Evolutionary conservation across 2,888 invertebrate genomes (phyloP).

Genomic region (Troides oblongomaculatus): DNA sequence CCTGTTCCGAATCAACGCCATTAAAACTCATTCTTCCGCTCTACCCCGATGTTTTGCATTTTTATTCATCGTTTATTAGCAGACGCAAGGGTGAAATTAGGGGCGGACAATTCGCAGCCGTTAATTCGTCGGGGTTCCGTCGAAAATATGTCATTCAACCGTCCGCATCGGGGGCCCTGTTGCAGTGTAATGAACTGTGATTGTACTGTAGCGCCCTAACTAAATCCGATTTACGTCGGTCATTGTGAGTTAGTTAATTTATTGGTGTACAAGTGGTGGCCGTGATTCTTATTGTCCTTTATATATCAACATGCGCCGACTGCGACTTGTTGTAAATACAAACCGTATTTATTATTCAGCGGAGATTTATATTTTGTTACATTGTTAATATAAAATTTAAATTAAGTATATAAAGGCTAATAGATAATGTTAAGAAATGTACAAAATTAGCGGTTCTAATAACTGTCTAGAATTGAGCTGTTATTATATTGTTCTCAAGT

Average conservation of each 20-base stretch:
- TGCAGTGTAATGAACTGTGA: conserved; percentile 71
- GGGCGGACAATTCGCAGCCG: conserved; percentile 42
- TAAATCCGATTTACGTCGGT: conserved; percentile 62
- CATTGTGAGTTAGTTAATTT: conserved; percentile 57
- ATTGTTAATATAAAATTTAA: neutral
- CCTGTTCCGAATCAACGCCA: conserved; percentile 65
- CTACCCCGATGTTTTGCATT: conserved; percentile 59
- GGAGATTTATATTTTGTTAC: neutral
- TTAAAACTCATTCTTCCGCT: conserved; percentile 69
- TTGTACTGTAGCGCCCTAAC: conserved; percentile 63
- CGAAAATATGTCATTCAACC: conserved; percentile 54
- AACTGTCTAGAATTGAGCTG: too few relatives aligned
- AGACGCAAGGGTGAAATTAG: conserved; percentile 40
- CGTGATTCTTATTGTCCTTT: conserved; percentile 34
- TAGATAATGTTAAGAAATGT: too few relatives aligned
- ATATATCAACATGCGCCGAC: conserved; percentile 28
- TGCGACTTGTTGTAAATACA: conserved; percentile 4
- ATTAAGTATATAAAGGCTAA: too few relatives aligned
- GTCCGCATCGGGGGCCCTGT: conserved; percentile 50
- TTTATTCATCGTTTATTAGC: conserved; percentile 62
- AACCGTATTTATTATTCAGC: conserved; percentile 4
- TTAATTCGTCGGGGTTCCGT: conserved; percentile 47
- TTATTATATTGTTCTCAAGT: too few relatives aligned
- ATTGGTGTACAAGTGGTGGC: conserved; percentile 48
- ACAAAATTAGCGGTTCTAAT: too few relatives aligned